These are phyloP conservation scores for Bombycilla garrulus DNA, from an alignment of 2,113 vertebrate genomes.

Conservation along the genomic window DNA sequence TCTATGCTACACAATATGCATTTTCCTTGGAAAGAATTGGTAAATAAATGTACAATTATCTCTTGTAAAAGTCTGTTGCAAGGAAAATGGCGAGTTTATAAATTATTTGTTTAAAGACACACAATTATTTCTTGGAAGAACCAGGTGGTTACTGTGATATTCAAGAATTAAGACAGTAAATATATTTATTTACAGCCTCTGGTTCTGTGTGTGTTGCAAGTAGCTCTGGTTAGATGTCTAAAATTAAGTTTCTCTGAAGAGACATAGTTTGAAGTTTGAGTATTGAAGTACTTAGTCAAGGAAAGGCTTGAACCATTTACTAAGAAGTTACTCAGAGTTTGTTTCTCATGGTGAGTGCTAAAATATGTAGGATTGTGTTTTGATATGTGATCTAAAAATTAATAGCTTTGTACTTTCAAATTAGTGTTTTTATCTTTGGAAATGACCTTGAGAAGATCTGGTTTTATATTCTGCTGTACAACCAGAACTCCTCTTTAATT, in stretches of 20 bases:
- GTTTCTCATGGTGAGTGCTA: background rate
- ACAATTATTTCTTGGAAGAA: background rate
- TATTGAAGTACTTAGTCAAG: background rate
- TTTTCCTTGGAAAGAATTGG: background rate
- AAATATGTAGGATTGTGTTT: background rate
- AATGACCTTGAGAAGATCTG: background rate
- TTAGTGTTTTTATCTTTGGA: background rate
- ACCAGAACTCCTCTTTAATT: background rate
- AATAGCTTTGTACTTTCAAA: background rate
- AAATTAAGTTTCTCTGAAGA: background rate
- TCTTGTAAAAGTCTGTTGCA: constrained; percentile 54
- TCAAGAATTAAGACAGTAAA: background rate
- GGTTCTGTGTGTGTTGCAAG: background rate
- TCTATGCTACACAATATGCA: background rate
- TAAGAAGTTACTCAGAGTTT: background rate
- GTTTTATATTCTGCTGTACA: background rate
- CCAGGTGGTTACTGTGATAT: background rate
- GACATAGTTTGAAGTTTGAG: background rate
- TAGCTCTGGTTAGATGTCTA: background rate
- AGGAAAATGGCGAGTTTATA: constrained; percentile 44
- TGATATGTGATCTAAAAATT: background rate
- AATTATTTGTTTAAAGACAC: background rate
- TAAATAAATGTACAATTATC: background rate
- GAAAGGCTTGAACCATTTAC: background rate
- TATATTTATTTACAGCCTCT: background rate